phyloP scores from a whole-genome alignment of 1,140 invertebrate genomes.

The Ostrea denselamellosa region DNA sequence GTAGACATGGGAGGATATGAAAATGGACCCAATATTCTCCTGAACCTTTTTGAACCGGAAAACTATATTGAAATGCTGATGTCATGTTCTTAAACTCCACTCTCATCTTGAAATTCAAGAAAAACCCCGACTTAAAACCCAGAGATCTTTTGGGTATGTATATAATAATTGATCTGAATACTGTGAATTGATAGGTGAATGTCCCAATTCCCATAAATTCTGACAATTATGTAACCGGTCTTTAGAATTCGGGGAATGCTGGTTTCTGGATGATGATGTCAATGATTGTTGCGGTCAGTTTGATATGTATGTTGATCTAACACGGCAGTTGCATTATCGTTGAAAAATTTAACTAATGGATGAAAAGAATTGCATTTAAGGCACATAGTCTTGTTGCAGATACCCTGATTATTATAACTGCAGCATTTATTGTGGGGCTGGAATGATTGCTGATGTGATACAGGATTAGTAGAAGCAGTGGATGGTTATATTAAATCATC shows the following conservation, averaged over 20 bases:
- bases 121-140: constrained; percentile 43
- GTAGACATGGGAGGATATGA: background rate
- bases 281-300: background rate
- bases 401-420: too few relatives aligned
- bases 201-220: constrained; percentile 14
- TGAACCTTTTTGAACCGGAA: constrained; percentile 1
- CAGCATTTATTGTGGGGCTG: background rate
- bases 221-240: background rate
- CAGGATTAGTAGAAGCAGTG: background rate
- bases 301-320: background rate
- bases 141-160: background rate
- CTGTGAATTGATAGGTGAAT: background rate
- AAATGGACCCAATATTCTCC: constrained; percentile 43
- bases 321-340: background rate
- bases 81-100: constrained; percentile 2
- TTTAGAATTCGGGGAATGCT: background rate
- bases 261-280: background rate
- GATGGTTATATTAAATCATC: background rate
- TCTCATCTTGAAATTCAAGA: constrained; percentile 19
- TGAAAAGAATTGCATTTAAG: constrained; percentile 12
- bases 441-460: background rate
- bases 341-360: background rate
- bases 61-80: constrained; percentile 24
- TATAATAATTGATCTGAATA: background rate
- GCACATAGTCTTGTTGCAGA: background rate